A percentile compares a stretch with the other conserved stretches of the same genome.
phyloP scores from a whole-genome alignment of 2,113 vertebrate species.

The Sinosuthora webbiana region DNA sequence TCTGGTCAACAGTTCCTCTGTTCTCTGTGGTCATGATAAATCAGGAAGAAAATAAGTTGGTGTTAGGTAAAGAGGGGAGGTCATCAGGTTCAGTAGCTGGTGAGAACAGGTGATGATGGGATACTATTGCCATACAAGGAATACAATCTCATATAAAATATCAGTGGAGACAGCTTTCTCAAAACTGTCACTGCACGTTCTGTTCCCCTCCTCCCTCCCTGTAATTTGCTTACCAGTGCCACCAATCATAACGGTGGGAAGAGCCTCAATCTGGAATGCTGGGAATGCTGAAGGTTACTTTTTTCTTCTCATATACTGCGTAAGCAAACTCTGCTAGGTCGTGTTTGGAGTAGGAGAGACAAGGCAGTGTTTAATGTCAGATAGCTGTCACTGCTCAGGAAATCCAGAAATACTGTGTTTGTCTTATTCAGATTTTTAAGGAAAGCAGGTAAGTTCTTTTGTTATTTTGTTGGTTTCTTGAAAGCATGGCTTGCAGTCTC shows the following conservation, averaged over 20 bases:
- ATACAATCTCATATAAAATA: background rate
- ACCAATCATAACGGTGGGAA: background rate
- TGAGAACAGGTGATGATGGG: background rate
- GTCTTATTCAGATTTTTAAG: background rate
- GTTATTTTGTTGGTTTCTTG: background rate
- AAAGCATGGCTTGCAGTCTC: background rate
- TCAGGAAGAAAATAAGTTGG: background rate
- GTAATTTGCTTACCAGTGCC: background rate
- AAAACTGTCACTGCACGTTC: background rate
- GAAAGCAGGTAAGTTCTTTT: background rate
- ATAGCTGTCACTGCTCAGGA: background rate
- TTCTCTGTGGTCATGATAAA: background rate
- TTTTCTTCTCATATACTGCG: accelerated
- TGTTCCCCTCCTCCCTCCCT: background rate
- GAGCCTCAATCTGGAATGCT: background rate
- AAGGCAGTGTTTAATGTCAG: background rate
- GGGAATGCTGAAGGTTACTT: background rate
- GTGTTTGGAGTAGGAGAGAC: background rate
- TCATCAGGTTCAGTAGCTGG: background rate
- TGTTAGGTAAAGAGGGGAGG: background rate
- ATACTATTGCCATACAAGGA: background rate
- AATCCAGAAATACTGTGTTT: background rate
- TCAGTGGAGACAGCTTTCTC: background rate
- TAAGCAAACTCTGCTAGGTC: background rate
- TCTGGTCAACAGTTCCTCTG: background rate